Percentiles rank a stretch among this genome's conserved stretches.
These are phyloP conservation scores for Ifrita kowaldi DNA, from an alignment of 2,113 vertebrate species.

Conservation along the genomic window DNA sequence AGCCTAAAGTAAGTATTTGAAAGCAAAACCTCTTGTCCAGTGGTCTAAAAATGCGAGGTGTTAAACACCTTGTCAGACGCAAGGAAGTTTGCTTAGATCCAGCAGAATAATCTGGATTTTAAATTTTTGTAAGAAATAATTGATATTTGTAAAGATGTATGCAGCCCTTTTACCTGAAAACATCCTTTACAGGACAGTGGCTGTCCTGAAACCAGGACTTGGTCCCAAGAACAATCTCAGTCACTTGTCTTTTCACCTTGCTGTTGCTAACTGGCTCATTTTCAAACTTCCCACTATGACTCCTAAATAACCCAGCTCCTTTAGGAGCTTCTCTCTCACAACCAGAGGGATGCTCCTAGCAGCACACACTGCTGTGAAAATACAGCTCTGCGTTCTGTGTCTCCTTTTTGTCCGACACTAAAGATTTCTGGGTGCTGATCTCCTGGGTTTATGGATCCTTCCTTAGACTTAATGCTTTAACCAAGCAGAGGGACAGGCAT, in stretches of 20 bases:
- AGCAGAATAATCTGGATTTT: not conserved
- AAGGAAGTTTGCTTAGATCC: not conserved
- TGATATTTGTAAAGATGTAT: not conserved
- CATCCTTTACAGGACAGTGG: not conserved
- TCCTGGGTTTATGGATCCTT: not conserved
- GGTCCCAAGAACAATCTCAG: not conserved
- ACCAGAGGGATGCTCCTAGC: not conserved
- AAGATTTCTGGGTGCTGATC: not conserved
- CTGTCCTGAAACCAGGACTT: not conserved
- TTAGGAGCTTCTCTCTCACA: not conserved
- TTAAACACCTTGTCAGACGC: not conserved
- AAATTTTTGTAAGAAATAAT: not conserved
- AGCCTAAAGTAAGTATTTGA: not conserved
- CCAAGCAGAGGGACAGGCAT: not conserved
- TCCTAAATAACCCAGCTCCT: not conserved
- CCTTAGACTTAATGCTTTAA: not conserved
- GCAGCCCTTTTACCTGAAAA: not conserved
- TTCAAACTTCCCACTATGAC: not conserved
- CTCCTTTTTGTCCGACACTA: not conserved
- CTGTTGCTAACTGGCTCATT: not conserved
- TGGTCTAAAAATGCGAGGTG: not conserved
- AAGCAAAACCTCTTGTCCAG: not conserved
- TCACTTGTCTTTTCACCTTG: not conserved
- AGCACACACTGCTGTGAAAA: not conserved
- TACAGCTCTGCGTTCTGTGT: not conserved